These are phyloP conservation scores for Austrofundulus limnaeus DNA, from an alignment of 2,113 vertebrate genomes.

Conservation along the genomic window DNA sequence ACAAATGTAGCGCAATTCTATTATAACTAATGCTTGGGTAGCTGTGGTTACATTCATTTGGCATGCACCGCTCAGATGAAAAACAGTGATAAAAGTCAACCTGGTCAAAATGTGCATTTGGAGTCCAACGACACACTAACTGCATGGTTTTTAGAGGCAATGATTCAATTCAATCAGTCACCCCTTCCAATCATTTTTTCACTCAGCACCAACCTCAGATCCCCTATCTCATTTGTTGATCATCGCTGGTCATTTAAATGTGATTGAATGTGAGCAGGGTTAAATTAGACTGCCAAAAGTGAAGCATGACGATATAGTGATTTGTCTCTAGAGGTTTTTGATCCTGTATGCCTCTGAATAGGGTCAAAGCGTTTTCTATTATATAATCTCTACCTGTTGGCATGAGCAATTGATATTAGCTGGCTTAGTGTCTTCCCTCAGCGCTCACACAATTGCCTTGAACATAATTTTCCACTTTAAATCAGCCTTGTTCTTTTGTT, in stretches of 20 bases:
- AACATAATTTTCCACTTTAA: slow-evolving; percentile 9
- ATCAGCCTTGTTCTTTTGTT: neutral
- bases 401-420: slow-evolving; percentile 21
- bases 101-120: slow-evolving; percentile 24
- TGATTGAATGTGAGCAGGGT: slow-evolving; percentile 37
- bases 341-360: neutral
- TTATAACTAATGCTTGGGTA: slow-evolving; percentile 5
- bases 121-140: slow-evolving; percentile 30
- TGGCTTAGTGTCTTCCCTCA: slow-evolving; percentile 1
- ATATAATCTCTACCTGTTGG: slow-evolving; percentile 31
- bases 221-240: slow-evolving; percentile 49
- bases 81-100: slow-evolving; percentile 3
- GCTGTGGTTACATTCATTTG: slow-evolving; percentile 49
- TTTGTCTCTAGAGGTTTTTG: slow-evolving; percentile 23
- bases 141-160: slow-evolving; percentile 33
- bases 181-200: neutral
- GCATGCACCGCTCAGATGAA: slow-evolving; percentile 47
- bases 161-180: slow-evolving; percentile 44
- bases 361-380: slow-evolving; percentile 29
- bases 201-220: slow-evolving; percentile 16
- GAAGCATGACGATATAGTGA: slow-evolving; percentile 35
- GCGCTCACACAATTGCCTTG: neutral
- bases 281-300: slow-evolving; percentile 46
- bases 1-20: no score
- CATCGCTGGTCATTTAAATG: slow-evolving; percentile 38